These are phyloP conservation scores for Pelodytes ibericus DNA, from an alignment of 2,797 vertebrate species.

Conservation along the genomic window DNA sequence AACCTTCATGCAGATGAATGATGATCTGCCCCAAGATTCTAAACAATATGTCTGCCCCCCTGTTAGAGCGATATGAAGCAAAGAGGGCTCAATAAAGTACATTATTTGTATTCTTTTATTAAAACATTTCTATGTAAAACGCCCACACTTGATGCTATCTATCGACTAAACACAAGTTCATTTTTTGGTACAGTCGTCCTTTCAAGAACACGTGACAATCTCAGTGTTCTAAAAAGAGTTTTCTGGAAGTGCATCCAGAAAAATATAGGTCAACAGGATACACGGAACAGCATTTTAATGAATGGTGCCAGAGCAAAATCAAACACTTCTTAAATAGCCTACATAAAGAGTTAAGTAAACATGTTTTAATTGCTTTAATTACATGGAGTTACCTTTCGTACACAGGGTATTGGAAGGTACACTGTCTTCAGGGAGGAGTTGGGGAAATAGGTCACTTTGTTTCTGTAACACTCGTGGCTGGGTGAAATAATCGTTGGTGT, in stretches of 20 bases:
- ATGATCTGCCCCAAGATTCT: no score
- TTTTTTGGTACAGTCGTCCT: no score
- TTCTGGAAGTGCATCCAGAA: not conserved
- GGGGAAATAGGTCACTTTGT: slow-evolving; percentile 58
- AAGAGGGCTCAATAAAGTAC: no score
- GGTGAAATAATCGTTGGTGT: slow-evolving; percentile 92
- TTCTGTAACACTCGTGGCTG: slow-evolving; percentile 80
- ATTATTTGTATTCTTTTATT: no score
- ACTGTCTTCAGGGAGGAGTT: slow-evolving; percentile 57
- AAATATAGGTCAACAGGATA: not conserved
- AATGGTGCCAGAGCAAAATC: not conserved
- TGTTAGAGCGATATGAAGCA: no score
- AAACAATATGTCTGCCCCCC: no score
- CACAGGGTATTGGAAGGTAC: slow-evolving; percentile 48
- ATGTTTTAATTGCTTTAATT: slow-evolving; percentile 54
- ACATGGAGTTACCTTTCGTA: slow-evolving; percentile 65
- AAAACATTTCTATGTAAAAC: no score
- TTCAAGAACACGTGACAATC: not conserved
- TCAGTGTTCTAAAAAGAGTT: not conserved
- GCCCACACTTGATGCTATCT: no score
- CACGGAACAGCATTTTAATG: not conserved
- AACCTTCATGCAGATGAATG: no score
- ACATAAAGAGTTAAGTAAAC: slow-evolving; percentile 30
- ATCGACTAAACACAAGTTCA: no score
- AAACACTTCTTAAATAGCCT: slow-evolving; percentile 14